Base-by-base conservation (phyloP, 1,140 invertebrate genomes). In the Kradibia gibbosae region DNA sequence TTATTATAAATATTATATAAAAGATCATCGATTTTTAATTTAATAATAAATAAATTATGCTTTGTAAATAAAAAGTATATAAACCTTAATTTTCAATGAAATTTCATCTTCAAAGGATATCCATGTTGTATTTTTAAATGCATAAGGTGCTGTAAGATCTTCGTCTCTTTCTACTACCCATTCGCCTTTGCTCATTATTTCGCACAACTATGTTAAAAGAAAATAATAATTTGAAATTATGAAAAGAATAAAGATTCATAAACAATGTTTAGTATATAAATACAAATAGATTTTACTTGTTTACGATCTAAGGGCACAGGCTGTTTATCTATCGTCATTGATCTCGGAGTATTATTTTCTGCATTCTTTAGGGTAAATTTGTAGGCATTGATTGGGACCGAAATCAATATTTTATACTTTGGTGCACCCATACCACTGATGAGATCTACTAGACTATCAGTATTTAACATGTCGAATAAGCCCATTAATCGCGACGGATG, bases 81-180 rank as follows among this genome's bases (percentile, higher is more conserved):
- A 60, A 85, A 95, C 95, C 90, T 96, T 96, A 78, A 96, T 96
- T 85, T 94, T 93, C 17, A 95, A 92, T 60, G 94, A 91, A 81
- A 89, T 94, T 34, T 93, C 89, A 87, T 96, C 95, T 85, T 96
- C 95, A 85, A 96, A 96, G 55, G 95, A 94, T 45, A 96, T 93
- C 95, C 95, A 96, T 15, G 93, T 93, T 31, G 92, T 92, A 86
- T 95, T 93, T 85, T 93, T 93, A 86, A 95, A 96, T 80, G 95
- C 94, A 85, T 96, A 96, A 78, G 95, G 94, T 48, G 94, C 95
- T 0, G 95, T 95, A 25, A 96, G 91, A 90, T 96, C 95, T 85
- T 96, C 94, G 83, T 96, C 95, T 82, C 95, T 92, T 87, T 96
- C 95, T 25, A 96, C 86, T 0, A 94, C 96, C 95, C 95, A 96